Evolutionary conservation across 1,140 invertebrate genomes (phyloP), one percentile per base, ranked within the genome.

Genomic region (Nephotettix cincticeps): DNA sequence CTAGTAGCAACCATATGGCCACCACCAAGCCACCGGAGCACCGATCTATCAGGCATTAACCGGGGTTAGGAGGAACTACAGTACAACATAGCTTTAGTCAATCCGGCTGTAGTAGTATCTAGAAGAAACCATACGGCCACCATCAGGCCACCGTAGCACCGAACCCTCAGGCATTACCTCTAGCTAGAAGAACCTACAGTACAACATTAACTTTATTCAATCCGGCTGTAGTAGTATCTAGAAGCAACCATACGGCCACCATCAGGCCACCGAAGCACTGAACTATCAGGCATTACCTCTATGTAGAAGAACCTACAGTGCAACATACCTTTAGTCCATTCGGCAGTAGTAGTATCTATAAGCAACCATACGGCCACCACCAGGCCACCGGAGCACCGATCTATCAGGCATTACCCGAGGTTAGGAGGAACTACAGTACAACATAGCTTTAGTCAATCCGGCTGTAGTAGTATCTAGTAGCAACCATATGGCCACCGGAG

Each of bases 61-160:
- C 27, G 4, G 4, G 4, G 14, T 14, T 36, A 36, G 32, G 14
- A 25, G 54, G 19, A 21, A n/a, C 54, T 21, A 13, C 14, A 19
- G 9, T 58, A 6, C 47, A 54, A 25, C 17, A 4, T 19, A 17
- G 23, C 4, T 25, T 25, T 25, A 63, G 58, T 9, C 4, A 91
- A 87, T 2, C 89, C 90, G 13, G 84, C 87, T 43, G 70, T 51
- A 3, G 73, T 6, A 1, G 51, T 21, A 14, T 36, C 23, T 11
- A 65, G n/a, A 3, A 58, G 17, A 25, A 63, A 19, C 61, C 70
- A 66, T 56, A 25, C 28, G 27, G 70, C 63, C 61, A 43, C 30
- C 29, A 65, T 58, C 2, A 71, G 70, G 45, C 9, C 40, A 27
- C 21, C 28, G 28, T 28, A 43, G 45, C 71, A 61, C 25, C 47